phyloP scores from a whole-genome alignment of 1,140 invertebrate genomes.

The Tyrophagus putrescentiae region DNA sequence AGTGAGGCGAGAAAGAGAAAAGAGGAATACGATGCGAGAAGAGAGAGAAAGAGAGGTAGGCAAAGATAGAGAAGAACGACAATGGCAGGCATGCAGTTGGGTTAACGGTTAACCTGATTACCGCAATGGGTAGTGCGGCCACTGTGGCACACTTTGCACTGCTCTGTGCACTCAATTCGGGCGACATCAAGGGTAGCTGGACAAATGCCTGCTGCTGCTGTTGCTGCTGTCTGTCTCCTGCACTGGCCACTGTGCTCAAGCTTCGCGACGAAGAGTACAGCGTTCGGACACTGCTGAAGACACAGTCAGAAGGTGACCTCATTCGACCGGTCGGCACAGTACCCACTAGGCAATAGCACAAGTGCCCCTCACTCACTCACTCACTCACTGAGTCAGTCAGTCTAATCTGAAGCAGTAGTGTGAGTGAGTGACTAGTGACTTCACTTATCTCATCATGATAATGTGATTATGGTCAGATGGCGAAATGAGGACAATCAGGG shows the following conservation, averaged over 20 bases:
- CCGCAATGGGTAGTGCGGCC: neutral
- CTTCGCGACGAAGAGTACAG: no score
- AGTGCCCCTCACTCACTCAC: neutral
- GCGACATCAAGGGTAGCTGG: neutral
- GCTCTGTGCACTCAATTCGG: slow-evolving; percentile 1
- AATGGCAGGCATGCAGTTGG: no score
- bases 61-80: no score
- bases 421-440: neutral
- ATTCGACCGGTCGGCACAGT: neutral
- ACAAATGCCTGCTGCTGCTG: neutral
- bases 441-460: slow-evolving; percentile 16
- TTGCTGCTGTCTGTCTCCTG: neutral
- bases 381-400: neutral
- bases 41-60: no score
- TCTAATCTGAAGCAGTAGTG: neutral
- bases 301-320: slow-evolving; percentile 7
- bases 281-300: neutral
- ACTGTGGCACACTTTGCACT: neutral
- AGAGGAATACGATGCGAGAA: no score
- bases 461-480: slow-evolving; percentile 13
- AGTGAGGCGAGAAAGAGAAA: no score
- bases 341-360: neutral
- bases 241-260: no score
- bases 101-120: slow-evolving; percentile 14
- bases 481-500: slow-evolving; percentile 5